Evolutionary conservation across 2,113 vertebrate genomes (phyloP), one percentile per base, ranked within the genome.

Genomic region (Calidris pugnax): DNA sequence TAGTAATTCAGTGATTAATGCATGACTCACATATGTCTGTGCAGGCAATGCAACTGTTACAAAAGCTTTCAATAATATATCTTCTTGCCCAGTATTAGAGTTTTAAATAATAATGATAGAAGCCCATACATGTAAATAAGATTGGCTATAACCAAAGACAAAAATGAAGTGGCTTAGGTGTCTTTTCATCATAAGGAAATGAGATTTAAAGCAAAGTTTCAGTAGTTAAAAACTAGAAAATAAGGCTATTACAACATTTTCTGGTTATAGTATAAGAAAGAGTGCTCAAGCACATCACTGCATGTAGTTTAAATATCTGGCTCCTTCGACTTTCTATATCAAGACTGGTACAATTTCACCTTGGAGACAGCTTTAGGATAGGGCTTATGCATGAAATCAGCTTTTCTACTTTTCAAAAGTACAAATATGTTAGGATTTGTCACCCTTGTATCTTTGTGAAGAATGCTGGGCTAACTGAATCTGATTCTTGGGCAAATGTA

Each of bases 401-500:
- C 90, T 94, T 95, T 93, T 55, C 88, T 86, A 81, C 76, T 92
- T 89, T 96, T 94, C 76, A 92, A 92, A 96, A 90, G 88, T 90
- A 62, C 51, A 93, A 78, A 88, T 45, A 63, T 77, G 86, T 77
- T 79, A 96, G 85, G 57, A 95, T 87, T 72, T 90, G 85, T 96
- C 69, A 76, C 80, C 66, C 91, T 95, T 93, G 94, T 92, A 92
- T 93, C 90, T 89, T 91, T 89, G 84, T 85, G 86, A 96, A 97
- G 91, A 92, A 96, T 87, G 69, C 74, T 66, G 63, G 80, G 77
- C 83, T 94, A 95, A 95, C 89, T 76, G 84, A 91, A 90, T 89
- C 85, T 92, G 84, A 92, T 89, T 89, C 94, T 89, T 95, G 60
- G 47, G 69, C 80, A 95, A 93, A 89, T 73, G 81, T 87, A 95